Evolutionary conservation across 1,140 invertebrate genomes (phyloP).

Genomic region (Tetragnatha versicolor): DNA sequence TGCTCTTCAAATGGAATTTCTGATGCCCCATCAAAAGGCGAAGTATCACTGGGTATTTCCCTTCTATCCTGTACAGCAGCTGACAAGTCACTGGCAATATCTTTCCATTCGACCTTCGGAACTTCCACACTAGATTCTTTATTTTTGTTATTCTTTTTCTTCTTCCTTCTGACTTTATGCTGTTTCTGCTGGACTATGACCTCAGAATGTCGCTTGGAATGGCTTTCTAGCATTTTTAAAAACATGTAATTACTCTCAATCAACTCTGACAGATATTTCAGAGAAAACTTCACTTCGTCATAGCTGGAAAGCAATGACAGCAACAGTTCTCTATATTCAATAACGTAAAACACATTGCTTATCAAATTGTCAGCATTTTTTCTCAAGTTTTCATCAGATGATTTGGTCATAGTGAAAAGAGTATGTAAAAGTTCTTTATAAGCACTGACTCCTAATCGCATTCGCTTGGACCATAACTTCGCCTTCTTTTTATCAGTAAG

Average conservation of each 20-base stretch:
- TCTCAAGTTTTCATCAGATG: slow-evolving; percentile 71
- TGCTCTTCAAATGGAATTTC: slow-evolving; percentile 86
- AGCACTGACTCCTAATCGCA: slow-evolving; percentile 80
- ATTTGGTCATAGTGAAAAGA: slow-evolving; percentile 80
- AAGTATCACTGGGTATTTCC: slow-evolving; percentile 70
- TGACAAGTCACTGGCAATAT: slow-evolving; percentile 74
- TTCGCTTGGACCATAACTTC: slow-evolving; percentile 77
- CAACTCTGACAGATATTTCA: slow-evolving; percentile 86
- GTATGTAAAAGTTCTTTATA: slow-evolving; percentile 75
- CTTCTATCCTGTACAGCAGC: slow-evolving; percentile 70
- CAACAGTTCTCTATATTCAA: slow-evolving; percentile 92
- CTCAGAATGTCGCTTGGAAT: slow-evolving; percentile 73
- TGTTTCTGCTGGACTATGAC: slow-evolving; percentile 77
- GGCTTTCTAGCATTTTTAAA: slow-evolving; percentile 88
- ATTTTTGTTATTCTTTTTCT: slow-evolving; percentile 69
- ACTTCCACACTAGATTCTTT: slow-evolving; percentile 61
- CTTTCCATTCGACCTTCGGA: slow-evolving; percentile 73
- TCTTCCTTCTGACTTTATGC: slow-evolving; percentile 64
- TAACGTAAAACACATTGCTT: slow-evolving; percentile 89
- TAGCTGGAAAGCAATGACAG: slow-evolving; percentile 79
- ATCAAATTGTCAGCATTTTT: slow-evolving; percentile 62
- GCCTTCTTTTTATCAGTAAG: slow-evolving; percentile 85
- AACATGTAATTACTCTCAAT: slow-evolving; percentile 90
- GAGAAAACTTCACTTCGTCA: slow-evolving; percentile 86
- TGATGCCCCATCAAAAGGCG: slow-evolving; percentile 87